Evolutionary conservation across 2,113 vertebrate genomes (phyloP).

Genomic region (Circaetus gallicus): DNA sequence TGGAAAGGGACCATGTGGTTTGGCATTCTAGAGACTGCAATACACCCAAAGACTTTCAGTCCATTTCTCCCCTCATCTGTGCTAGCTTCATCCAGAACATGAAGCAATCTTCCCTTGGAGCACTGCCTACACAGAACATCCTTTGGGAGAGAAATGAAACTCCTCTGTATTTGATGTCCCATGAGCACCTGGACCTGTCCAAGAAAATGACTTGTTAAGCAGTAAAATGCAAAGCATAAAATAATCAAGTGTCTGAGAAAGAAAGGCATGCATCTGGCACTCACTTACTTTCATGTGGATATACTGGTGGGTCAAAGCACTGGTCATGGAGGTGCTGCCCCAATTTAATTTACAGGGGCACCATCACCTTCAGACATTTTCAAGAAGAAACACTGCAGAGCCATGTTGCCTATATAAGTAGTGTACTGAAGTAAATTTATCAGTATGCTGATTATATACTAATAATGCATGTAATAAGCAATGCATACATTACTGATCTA

Average conservation of each 20-base stretch:
- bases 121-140: background rate
- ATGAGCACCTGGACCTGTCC: background rate
- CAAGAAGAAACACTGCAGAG: background rate
- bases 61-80: background rate
- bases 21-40: background rate
- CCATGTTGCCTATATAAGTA: background rate
- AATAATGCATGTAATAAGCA: background rate
- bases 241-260: background rate
- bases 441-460: background rate
- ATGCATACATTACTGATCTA: background rate
- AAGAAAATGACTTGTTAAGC: background rate
- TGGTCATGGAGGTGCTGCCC: background rate
- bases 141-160: background rate
- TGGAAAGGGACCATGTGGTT: background rate
- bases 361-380: background rate
- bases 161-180: background rate
- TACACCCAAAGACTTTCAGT: background rate
- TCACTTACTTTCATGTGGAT: background rate
- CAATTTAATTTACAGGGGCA: background rate
- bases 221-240: background rate
- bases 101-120: background rate
- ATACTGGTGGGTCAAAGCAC: background rate
- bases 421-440: background rate
- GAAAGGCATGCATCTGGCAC: background rate
- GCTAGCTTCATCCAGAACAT: background rate